Evolutionary conservation across 2,888 invertebrate species (phyloP).

Genomic region (Thereva unica): DNA sequence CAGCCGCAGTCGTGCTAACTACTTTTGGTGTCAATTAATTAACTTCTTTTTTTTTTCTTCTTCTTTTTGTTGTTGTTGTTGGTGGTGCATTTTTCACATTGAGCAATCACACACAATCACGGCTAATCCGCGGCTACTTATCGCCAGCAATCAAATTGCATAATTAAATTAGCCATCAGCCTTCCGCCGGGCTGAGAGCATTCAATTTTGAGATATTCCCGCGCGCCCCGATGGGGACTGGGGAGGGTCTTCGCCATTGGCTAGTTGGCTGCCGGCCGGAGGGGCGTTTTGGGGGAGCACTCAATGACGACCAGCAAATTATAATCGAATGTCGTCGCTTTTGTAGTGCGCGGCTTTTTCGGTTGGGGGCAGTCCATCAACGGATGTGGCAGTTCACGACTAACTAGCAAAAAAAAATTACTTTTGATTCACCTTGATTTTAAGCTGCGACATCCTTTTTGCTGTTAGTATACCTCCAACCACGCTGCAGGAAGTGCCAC

Average conservation of each 20-base stretch:
- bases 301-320: too few species aligned
- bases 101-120: conserved; percentile 16
- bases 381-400: background rate
- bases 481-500: background rate
- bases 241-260: too few species aligned
- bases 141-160: conserved; percentile 25
- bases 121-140: conserved; percentile 13
- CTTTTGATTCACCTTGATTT: too few species aligned
- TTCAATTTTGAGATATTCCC: background rate
- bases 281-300: too few species aligned
- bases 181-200: background rate
- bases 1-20: background rate
- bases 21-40: conserved; percentile 27
- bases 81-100: conserved; percentile 1
- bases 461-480: background rate
- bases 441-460: too few species aligned
- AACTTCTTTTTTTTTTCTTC: conserved; percentile 19
- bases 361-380: background rate
- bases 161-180: conserved; percentile 27
- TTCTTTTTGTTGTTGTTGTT: background rate
- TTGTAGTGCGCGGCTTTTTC: too few species aligned
- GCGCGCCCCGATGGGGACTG: too few species aligned
- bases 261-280: too few species aligned
- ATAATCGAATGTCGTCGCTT: too few species aligned
- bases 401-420: too few species aligned